A percentile compares a stretch with the other conserved stretches of the same genome.
phyloP scores from a whole-genome alignment of 2,797 vertebrate species.

The Harpagifer antarcticus region DNA sequence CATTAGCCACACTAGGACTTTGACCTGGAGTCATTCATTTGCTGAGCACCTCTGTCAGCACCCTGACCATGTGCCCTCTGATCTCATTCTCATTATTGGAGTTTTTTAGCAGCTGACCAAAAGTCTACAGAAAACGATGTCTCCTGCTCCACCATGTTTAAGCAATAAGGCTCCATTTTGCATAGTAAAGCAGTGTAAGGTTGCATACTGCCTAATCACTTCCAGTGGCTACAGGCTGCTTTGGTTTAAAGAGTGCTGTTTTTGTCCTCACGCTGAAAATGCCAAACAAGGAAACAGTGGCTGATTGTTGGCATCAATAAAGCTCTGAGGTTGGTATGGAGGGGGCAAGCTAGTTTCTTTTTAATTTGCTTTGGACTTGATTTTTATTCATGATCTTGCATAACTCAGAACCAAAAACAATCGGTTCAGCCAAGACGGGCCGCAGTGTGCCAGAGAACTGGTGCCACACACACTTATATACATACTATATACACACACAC shows the following conservation, averaged over 20 bases:
- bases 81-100: slow-evolving; percentile 35
- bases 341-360: slow-evolving; percentile 46
- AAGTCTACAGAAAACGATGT: slow-evolving; percentile 9
- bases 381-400: slow-evolving; percentile 59
- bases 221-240: slow-evolving; percentile 42
- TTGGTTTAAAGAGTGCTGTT: slow-evolving; percentile 40
- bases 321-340: slow-evolving; percentile 45
- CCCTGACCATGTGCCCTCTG: slow-evolving; percentile 2
- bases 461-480: background rate
- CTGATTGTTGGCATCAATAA: slow-evolving; percentile 48
- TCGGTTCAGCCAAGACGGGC: slow-evolving; percentile 38
- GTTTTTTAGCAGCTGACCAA: slow-evolving; percentile 53
- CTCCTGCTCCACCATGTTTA: slow-evolving; percentile 9
- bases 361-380: slow-evolving; percentile 41
- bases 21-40: slow-evolving; percentile 47
- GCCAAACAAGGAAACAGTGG: slow-evolving; percentile 72
- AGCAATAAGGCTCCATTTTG: slow-evolving; percentile 6
- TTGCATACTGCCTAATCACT: slow-evolving; percentile 38
- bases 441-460: slow-evolving; percentile 34
- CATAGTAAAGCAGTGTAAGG: slow-evolving; percentile 18
- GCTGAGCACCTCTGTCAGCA: slow-evolving; percentile 37
- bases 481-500: background rate
- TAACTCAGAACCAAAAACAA: slow-evolving; percentile 48
- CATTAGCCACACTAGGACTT: slow-evolving; percentile 35
- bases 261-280: slow-evolving; percentile 36